Percentiles rank a stretch among this genome's conserved stretches.
phyloP scores from a whole-genome alignment of 2,797 vertebrate species.

The Micrastur ruficollis region DNA sequence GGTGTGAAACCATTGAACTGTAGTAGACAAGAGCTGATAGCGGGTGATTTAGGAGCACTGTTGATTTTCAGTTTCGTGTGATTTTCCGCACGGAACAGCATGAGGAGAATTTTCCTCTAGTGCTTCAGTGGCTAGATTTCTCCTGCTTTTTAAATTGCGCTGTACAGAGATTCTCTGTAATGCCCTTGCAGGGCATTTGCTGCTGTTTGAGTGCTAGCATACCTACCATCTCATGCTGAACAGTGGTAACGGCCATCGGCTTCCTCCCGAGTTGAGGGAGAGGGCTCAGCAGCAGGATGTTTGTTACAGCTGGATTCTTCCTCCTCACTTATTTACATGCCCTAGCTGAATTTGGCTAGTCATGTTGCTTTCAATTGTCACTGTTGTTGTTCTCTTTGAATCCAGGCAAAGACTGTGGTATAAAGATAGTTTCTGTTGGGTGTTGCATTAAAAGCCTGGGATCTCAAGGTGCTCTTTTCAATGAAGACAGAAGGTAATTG shows the following conservation, averaged over 20 bases:
- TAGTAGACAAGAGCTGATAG: background rate
- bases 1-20: background rate
- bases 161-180: background rate
- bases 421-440: background rate
- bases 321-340: rapidly evolving
- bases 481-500: background rate
- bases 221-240: background rate
- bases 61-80: background rate
- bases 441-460: background rate
- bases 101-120: background rate
- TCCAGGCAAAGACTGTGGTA: background rate
- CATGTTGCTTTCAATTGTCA: too few species aligned
- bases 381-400: background rate
- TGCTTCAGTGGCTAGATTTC: background rate
- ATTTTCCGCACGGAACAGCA: background rate
- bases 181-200: too few species aligned
- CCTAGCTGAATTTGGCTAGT: background rate
- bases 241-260: too few species aligned
- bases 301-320: background rate
- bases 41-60: background rate
- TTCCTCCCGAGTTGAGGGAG: rapidly evolving
- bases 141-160: background rate
- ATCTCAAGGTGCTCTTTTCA: background rate
- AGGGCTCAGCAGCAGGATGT: too few species aligned
- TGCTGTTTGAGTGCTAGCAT: too few species aligned